Evolutionary conservation across 2,113 vertebrate species (phyloP).

Genomic region (Pampusana beccarii): DNA sequence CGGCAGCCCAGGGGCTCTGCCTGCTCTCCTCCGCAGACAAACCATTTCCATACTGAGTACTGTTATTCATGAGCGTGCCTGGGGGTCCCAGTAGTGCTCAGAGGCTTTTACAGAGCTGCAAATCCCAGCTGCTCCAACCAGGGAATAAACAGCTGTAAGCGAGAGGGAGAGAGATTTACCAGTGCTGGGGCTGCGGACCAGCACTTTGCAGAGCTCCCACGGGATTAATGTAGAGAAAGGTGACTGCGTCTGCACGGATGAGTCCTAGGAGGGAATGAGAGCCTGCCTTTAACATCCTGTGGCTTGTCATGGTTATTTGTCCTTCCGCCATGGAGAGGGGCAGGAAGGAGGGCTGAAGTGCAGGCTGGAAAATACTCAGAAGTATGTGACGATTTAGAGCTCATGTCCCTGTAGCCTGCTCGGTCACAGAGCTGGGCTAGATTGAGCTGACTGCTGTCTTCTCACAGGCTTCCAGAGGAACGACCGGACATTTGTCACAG

Average conservation of each 20-base stretch:
- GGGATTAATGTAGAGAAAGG: not conserved
- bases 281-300: not conserved
- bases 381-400: not conserved
- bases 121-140: slow-evolving; percentile 3
- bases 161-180: not conserved
- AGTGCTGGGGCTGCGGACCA: not conserved
- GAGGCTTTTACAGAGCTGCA: not conserved
- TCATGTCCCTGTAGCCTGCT: not conserved
- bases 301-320: not conserved
- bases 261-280: not conserved
- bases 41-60: not conserved
- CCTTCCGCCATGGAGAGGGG: not conserved
- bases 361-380: not conserved
- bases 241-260: not conserved
- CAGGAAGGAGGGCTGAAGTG: not conserved
- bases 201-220: not conserved
- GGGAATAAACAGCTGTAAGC: not conserved
- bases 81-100: not conserved
- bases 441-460: not conserved
- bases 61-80: not conserved
- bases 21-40: not conserved
- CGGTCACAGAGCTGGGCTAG: not conserved
- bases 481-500: not conserved
- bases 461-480: not conserved
- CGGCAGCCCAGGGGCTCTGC: not conserved